These are phyloP conservation scores for Bambusicola thoracicus DNA, from an alignment of 2,113 vertebrate species.

Conservation along the genomic window DNA sequence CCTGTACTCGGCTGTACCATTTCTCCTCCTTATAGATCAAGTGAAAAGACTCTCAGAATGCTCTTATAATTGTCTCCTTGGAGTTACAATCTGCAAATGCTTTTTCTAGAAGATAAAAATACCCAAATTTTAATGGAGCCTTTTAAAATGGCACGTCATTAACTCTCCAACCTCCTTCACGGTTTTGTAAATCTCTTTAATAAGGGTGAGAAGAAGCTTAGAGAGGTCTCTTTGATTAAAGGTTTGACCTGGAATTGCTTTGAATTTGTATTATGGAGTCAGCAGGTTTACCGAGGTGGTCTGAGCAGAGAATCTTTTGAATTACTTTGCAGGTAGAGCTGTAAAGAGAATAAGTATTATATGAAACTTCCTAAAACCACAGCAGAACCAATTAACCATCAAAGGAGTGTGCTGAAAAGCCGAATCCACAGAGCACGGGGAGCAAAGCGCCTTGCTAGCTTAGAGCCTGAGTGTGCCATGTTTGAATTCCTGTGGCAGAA, in stretches of 20 bases:
- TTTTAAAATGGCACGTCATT: constrained; percentile 72
- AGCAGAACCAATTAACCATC: neutral
- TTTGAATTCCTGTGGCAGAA: neutral
- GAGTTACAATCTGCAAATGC: constrained; percentile 73
- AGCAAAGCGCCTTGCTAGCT: neutral
- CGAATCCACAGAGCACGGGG: neutral
- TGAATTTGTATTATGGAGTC: constrained; percentile 56
- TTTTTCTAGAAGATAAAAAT: constrained; percentile 71
- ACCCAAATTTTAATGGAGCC: constrained; percentile 72
- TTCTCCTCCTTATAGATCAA: constrained; percentile 66
- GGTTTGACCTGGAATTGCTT: constrained; percentile 62
- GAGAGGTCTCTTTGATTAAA: constrained; percentile 61
- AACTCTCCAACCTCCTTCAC: constrained; percentile 74
- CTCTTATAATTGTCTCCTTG: constrained; percentile 71
- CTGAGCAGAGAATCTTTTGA: constrained; percentile 41
- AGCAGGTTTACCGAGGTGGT: constrained; percentile 39
- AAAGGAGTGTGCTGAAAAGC: neutral
- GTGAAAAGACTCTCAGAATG: constrained; percentile 76
- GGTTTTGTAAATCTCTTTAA: constrained; percentile 74
- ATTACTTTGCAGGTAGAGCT: constrained; percentile 31
- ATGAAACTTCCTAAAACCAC: constrained; percentile 15
- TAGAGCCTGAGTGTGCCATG: neutral
- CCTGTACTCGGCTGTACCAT: constrained; percentile 70
- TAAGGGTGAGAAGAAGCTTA: constrained; percentile 54
- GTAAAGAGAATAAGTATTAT: constrained; percentile 18